A percentile compares a stretch with the other conserved stretches of the same genome.
phyloP scores from a whole-genome alignment of 2,797 vertebrate genomes.

The Champsocephalus gunnari region DNA sequence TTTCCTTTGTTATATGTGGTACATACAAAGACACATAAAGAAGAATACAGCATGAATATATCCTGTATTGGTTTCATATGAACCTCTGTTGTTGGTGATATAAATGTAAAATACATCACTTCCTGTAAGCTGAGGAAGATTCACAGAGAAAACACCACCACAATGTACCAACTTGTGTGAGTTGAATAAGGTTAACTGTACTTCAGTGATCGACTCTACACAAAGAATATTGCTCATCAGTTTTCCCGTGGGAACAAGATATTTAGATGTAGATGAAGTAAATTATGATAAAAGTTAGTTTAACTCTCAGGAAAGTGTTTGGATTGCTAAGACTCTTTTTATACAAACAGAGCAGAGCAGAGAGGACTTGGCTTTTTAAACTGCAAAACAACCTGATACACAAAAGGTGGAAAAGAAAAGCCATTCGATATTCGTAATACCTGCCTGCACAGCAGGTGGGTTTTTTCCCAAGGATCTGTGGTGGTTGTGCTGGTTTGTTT shows the following conservation, averaged over 20 bases:
- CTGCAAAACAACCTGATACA: conserved; percentile 28
- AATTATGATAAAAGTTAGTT: conserved; percentile 3
- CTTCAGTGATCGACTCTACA: background rate
- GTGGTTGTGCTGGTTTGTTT: conserved; percentile 52
- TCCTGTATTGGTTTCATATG: background rate
- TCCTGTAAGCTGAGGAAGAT: conserved; percentile 4
- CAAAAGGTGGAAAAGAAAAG: conserved; percentile 37
- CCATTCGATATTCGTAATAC: conserved; percentile 35
- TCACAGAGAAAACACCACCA: background rate
- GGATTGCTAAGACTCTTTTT: conserved; percentile 20
- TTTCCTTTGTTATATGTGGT: too few relatives aligned
- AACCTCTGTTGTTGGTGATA: background rate
- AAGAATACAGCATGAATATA: too few relatives aligned
- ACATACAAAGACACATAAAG: too few relatives aligned
- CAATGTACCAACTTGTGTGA: background rate
- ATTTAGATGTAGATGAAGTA: too few relatives aligned
- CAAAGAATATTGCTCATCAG: background rate
- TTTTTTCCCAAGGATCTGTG: conserved; percentile 30
- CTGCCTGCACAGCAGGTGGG: conserved; percentile 66
- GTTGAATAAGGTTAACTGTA: background rate
- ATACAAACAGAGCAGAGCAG: conserved; percentile 17
- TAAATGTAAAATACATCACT: conserved; percentile 5
- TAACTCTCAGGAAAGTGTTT: conserved; percentile 15
- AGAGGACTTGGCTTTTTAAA: conserved; percentile 33
- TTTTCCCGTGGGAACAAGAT: too few relatives aligned